Percentiles rank a stretch among this genome's conserved stretches.
These are phyloP conservation scores for Pteria penguin DNA, from an alignment of 2,888 invertebrate genomes.

Conservation along the genomic window DNA sequence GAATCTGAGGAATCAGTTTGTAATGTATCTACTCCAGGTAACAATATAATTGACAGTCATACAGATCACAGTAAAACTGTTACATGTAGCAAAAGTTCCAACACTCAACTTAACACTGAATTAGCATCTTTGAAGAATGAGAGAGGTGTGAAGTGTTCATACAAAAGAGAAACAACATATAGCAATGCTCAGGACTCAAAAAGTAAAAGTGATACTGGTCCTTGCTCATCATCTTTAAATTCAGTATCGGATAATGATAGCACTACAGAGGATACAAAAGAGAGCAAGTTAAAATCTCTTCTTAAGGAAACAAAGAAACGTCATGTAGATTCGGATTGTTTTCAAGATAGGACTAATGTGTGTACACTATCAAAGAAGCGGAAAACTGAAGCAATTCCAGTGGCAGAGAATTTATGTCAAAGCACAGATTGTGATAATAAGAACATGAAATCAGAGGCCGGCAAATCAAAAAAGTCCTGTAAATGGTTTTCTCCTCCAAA, in stretches of 20 bases:
- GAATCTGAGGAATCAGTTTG: background rate
- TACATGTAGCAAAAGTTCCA: background rate
- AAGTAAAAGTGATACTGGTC: background rate
- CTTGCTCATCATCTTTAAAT: background rate
- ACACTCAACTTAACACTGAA: background rate
- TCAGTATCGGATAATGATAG: background rate
- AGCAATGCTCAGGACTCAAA: background rate
- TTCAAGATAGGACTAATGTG: background rate
- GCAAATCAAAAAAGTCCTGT: slow-evolving; percentile 34
- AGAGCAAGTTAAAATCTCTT: background rate
- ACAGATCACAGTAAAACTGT: background rate
- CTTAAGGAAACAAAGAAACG: background rate
- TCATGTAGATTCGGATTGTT: background rate
- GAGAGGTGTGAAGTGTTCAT: background rate
- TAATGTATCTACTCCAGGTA: background rate
- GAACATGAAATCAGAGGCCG: background rate
- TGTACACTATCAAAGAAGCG: slow-evolving; percentile 13
- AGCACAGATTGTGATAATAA: background rate
- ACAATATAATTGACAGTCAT: background rate
- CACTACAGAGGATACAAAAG: background rate
- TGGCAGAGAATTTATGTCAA: background rate
- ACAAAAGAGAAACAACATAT: background rate
- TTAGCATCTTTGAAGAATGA: background rate
- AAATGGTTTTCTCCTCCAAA: slow-evolving; percentile 81
- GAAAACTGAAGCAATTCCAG: background rate